phyloP scores from a whole-genome alignment of 2,888 invertebrate species.

The Idaea dimidiata region DNA sequence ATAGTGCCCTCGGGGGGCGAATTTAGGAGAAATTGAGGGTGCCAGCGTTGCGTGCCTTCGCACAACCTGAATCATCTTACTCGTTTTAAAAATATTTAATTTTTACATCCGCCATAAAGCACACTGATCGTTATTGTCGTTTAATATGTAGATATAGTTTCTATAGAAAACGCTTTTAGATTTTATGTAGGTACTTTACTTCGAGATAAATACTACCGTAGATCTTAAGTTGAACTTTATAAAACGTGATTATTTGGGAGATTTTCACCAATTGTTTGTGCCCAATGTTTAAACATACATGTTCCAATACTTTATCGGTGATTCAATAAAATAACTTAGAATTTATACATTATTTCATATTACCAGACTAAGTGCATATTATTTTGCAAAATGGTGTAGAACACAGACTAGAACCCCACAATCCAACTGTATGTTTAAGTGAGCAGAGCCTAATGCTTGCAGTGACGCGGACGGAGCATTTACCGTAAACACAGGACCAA shows the following conservation, averaged over 20 bases:
- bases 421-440: not conserved
- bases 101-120: slow-evolving; percentile 58
- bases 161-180: too few species aligned
- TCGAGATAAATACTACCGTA: too few species aligned
- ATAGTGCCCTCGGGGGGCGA: slow-evolving; percentile 67
- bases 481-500: slow-evolving; percentile 69
- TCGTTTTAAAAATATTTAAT: slow-evolving; percentile 54
- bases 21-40: slow-evolving; percentile 76
- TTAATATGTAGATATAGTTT: not conserved
- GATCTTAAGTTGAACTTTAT: too few species aligned
- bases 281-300: too few species aligned
- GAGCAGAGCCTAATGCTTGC: not conserved
- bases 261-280: too few species aligned
- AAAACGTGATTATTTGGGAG: too few species aligned
- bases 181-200: too few species aligned
- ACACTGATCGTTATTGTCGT: slow-evolving; percentile 36
- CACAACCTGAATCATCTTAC: slow-evolving; percentile 57
- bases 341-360: not conserved
- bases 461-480: slow-evolving; percentile 26
- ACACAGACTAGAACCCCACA: not conserved
- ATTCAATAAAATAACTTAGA: not conserved
- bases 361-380: not conserved
- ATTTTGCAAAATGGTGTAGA: slow-evolving; percentile 1
- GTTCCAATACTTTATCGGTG: too few species aligned
- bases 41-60: slow-evolving; percentile 69